Percentiles rank a stretch among this genome's conserved stretches.
Evolutionary conservation across 2,888 invertebrate genomes (phyloP).

Genomic region (Timema cristinae): DNA sequence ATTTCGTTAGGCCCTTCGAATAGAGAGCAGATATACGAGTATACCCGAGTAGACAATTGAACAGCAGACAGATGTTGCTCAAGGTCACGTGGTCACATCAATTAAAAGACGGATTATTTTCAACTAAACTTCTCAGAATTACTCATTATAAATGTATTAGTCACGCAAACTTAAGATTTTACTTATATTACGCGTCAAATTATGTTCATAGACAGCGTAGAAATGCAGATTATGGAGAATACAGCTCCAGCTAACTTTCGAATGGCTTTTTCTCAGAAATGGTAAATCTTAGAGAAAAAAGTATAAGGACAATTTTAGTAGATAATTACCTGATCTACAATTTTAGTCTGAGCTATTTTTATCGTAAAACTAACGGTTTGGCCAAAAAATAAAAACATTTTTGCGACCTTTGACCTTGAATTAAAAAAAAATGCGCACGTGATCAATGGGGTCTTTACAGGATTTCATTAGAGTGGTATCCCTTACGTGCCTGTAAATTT

Average conservation of each 20-base stretch:
- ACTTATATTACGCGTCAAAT: neutral
- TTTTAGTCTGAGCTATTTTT: too few relatives aligned
- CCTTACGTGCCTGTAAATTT: neutral
- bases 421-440: neutral
- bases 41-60: neutral
- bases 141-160: too few relatives aligned
- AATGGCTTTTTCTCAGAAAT: too few relatives aligned
- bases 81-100: too few relatives aligned
- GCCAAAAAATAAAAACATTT: neutral
- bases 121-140: neutral
- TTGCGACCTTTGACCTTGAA: neutral
- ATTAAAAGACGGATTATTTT: neutral
- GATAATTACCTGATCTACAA: too few relatives aligned
- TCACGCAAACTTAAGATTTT: neutral
- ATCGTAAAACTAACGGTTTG: too few relatives aligned
- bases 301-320: too few relatives aligned
- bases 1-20: neutral
- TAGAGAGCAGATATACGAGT: neutral
- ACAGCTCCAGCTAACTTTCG: neutral
- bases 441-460: neutral
- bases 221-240: neutral
- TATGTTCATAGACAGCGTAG: neutral
- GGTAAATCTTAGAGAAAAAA: too few relatives aligned
- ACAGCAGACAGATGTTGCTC: neutral
- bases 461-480: too few relatives aligned